phyloP scores from a whole-genome alignment of 2,113 vertebrate genomes.

The Mobula birostris region DNA sequence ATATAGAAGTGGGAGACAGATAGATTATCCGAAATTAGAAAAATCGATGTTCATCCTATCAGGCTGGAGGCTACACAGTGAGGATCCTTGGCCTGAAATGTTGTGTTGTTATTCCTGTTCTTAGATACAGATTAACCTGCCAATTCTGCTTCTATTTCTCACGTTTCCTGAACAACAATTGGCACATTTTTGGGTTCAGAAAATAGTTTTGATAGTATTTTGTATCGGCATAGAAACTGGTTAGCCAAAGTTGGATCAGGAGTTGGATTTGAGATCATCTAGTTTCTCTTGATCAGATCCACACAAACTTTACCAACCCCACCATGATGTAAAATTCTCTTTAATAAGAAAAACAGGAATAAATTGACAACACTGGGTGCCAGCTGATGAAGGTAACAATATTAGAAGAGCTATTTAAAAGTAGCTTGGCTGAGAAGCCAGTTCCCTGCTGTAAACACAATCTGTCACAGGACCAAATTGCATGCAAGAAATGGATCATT shows the following conservation, averaged over 20 bases:
- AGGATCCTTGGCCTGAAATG: no score
- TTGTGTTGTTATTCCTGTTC: no score
- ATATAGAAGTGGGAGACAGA: no score
- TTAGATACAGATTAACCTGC: no score
- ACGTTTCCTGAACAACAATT: not conserved
- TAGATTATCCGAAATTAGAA: no score
- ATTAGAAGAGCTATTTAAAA: not conserved
- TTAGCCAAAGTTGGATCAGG: not conserved
- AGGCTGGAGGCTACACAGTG: no score
- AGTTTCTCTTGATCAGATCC: not conserved
- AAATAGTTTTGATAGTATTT: no score
- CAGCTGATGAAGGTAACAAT: not conserved
- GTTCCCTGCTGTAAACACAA: constrained; percentile 9
- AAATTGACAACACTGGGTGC: not conserved
- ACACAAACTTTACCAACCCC: not conserved
- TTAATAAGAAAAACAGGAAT: not conserved
- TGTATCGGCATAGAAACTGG: not conserved
- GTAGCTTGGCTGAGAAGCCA: not conserved
- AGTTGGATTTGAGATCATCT: not conserved
- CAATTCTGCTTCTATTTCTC: no score
- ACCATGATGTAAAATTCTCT: not conserved
- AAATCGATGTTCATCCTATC: no score
- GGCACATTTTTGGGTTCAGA: not conserved
- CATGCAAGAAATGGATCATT: not conserved
- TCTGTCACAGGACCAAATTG: not conserved